A percentile compares a stretch with the other conserved stretches of the same genome.
phyloP scores from a whole-genome alignment of 2,113 vertebrate species.

The Jaculus jaculus region DNA sequence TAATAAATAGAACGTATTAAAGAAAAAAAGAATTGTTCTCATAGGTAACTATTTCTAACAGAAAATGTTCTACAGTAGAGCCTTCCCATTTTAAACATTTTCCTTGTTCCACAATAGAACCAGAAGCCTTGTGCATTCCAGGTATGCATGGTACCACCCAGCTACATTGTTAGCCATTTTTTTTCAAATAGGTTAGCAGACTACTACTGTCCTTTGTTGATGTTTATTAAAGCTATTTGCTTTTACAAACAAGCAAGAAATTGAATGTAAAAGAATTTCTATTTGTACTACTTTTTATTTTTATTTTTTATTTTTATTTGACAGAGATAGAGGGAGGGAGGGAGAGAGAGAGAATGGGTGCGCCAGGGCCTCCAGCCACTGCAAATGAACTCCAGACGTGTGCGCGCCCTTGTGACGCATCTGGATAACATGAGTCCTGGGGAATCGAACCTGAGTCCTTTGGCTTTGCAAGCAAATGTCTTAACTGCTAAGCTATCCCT shows the following conservation, averaged over 20 bases:
- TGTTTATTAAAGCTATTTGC: neutral
- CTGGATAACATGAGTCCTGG: too few species aligned
- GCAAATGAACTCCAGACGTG: too few species aligned
- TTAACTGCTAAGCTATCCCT: too few species aligned
- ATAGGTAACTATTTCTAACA: neutral
- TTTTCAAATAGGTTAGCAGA: neutral
- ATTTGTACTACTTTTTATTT: too few species aligned
- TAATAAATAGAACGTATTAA: too few species aligned
- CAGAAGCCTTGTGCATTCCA: fast-evolving
- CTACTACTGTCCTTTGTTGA: neutral
- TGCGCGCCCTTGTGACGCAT: too few species aligned
- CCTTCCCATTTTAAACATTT: neutral
- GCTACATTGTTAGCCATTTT: fast-evolving
- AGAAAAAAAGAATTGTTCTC: neutral
- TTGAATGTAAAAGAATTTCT: neutral
- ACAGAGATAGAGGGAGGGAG: too few species aligned
- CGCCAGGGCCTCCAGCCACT: too few species aligned
- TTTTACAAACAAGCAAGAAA: conserved; percentile 40
- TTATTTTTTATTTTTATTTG: too few species aligned
- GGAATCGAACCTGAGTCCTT: too few species aligned
- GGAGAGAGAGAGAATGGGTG: too few species aligned
- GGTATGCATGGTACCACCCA: neutral
- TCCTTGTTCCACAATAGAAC: neutral
- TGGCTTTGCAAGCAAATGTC: too few species aligned
- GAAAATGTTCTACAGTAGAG: neutral